Percentiles rank a stretch among this genome's conserved stretches.
Conservation (phyloP, 2,113 vertebrate species). For the Pyxicephalus adspersus region DNA sequence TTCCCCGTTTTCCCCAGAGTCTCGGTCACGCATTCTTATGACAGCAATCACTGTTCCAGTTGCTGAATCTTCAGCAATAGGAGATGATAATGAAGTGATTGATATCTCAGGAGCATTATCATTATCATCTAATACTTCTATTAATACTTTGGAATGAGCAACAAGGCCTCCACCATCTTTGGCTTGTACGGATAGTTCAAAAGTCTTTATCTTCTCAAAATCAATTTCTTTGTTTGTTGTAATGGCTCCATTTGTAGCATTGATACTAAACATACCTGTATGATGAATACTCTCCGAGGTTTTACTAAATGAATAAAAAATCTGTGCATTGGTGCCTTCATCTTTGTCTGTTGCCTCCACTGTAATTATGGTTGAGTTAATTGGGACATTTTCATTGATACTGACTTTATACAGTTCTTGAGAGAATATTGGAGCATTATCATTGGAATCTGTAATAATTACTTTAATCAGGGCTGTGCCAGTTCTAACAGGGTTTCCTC, state of each 20-base stretch:
- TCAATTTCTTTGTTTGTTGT: slow-evolving; percentile 66
- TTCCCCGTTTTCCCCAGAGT: slow-evolving; percentile 65
- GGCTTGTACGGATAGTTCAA: slow-evolving; percentile 68
- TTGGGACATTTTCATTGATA: no score
- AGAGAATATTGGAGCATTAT: no score
- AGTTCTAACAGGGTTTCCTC: slow-evolving; percentile 58
- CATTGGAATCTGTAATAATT: slow-evolving; percentile 64
- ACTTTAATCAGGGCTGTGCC: slow-evolving; percentile 58
- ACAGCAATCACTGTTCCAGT: slow-evolving; percentile 68
- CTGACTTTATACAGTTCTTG: no score
- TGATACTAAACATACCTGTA: slow-evolving; percentile 61
- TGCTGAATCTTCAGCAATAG: slow-evolving; percentile 64
- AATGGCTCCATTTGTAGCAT: slow-evolving; percentile 68
- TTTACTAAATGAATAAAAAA: slow-evolving; percentile 69
- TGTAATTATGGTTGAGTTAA: no score
- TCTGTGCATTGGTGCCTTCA: slow-evolving; percentile 63
- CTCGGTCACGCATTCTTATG: slow-evolving; percentile 72
- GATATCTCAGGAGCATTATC: slow-evolving; percentile 69
- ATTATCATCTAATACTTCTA: slow-evolving; percentile 69
- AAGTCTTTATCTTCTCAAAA: slow-evolving; percentile 69
- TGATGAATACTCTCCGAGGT: slow-evolving; percentile 59
- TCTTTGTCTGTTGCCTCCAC: no score
- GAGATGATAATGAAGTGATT: slow-evolving; percentile 61
- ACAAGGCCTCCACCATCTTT: slow-evolving; percentile 69
- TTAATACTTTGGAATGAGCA: slow-evolving; percentile 63